Evolutionary conservation across 2,888 invertebrate species (phyloP), one percentile per base, ranked within the genome.

Genomic region (Leptogaster cylindrica): DNA sequence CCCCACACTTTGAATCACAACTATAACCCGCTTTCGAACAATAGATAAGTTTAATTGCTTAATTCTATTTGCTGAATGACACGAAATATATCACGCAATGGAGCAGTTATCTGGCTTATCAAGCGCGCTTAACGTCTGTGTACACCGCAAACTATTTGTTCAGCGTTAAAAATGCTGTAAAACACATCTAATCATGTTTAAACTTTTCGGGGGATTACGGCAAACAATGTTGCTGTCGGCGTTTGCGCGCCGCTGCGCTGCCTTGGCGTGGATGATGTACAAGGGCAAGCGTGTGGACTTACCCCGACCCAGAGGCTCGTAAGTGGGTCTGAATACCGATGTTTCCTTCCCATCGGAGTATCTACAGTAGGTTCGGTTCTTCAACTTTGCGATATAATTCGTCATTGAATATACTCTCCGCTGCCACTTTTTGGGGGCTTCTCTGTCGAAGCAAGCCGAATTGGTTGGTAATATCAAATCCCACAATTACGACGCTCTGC

Each of bases 121-220:
- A 64, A 27, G 61, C 41, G 33, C 48, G 48, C 66, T 67, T 50
- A 65, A 69, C 51, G 65, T 61, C 51, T 69, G 69, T 69, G 65
- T 69, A 65, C 67, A 48, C 64, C 61, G 67, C 66, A 68, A 68
- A 70, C 63, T 67, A 48, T 70, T 70, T 68, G 28, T 50, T 55
- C 44, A 68, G 66, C 65, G 70, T 70, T 68, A 68, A 70, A 68
- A 66, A 68, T 70, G 64, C 64, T 68, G 70, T 70, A 70, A 70
- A 70, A 70, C 70, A 70, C 64, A 64, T 68, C 64, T 70, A 70
- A 70, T 70, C 68, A 61, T 70, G 70, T 70, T 70, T 64, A 23
- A 33, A 48, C 48, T 64, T 64, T 64, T 66, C 63, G 68, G 65
- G 50, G 65, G 52, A 68, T 68, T 66, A 68, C 66, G 44, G 63